Conservation (phyloP, 1,140 invertebrate genomes). For the Cherax quadricarinatus region DNA sequence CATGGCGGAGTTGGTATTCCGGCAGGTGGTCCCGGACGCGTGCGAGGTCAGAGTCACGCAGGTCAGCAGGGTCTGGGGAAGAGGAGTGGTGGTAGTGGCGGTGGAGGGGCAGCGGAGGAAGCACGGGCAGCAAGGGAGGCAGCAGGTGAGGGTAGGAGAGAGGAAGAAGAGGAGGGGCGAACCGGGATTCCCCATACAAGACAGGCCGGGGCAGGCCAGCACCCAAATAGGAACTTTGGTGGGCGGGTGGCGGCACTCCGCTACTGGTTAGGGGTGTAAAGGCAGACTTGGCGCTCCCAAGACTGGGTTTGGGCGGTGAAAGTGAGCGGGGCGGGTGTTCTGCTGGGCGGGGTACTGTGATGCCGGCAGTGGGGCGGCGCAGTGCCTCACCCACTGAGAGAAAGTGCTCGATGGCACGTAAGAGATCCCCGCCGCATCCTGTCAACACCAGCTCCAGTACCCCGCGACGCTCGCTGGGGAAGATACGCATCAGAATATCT, state of each 20-base stretch:
- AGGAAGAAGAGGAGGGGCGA: slow-evolving; percentile 56
- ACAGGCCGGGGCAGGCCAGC: slow-evolving; percentile 46
- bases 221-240: slow-evolving; percentile 45
- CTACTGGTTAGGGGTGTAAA: slow-evolving; percentile 72
- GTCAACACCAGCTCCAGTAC: slow-evolving; percentile 92
- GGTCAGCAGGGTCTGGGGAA: slow-evolving; percentile 51
- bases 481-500: slow-evolving; percentile 90
- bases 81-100: slow-evolving; percentile 66
- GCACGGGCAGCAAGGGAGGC: slow-evolving; percentile 64
- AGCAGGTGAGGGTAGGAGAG: slow-evolving; percentile 68
- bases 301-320: slow-evolving; percentile 65
- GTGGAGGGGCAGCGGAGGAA: slow-evolving; percentile 67
- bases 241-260: slow-evolving; percentile 40
- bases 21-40: slow-evolving; percentile 30
- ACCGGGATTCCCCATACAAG: slow-evolving; percentile 60
- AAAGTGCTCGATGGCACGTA: slow-evolving; percentile 87
- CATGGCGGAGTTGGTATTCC: slow-evolving; percentile 66
- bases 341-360: slow-evolving; percentile 3
- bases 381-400: slow-evolving; percentile 75
- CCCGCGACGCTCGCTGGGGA: slow-evolving; percentile 88
- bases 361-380: slow-evolving; percentile 52
- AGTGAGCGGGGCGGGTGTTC: slow-evolving; percentile 48
- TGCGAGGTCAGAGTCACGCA: slow-evolving; percentile 38
- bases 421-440: slow-evolving; percentile 90
- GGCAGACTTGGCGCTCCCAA: slow-evolving; percentile 73